A percentile compares a stretch with the other conserved stretches of the same genome.
phyloP scores from a whole-genome alignment of 1,140 invertebrate species.

The Temnothorax nylanderi region DNA sequence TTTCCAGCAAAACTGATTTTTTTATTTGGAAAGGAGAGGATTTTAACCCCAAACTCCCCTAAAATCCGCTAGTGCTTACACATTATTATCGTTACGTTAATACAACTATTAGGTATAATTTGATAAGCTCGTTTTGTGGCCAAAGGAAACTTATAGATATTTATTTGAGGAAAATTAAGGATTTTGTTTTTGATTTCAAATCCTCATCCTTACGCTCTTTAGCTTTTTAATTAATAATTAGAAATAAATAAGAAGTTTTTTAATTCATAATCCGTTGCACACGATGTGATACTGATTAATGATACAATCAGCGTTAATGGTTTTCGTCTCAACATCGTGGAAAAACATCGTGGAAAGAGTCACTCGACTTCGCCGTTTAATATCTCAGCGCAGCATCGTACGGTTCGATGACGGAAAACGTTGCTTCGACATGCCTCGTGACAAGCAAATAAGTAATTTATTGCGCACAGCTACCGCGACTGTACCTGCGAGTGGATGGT shows the following conservation, averaged over 20 bases:
- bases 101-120: not conserved
- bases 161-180: not conserved
- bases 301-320: not conserved
- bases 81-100: not conserved
- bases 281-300: not conserved
- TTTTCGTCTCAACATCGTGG: not conserved
- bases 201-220: not conserved
- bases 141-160: not conserved
- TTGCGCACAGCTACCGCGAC: conserved; percentile 44
- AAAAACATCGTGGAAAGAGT: conserved; percentile 16
- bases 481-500: not conserved
- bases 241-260: not conserved
- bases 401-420: conserved; percentile 52
- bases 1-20: too few species aligned
- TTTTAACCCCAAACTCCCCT: too few species aligned
- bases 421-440: conserved; percentile 31
- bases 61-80: too few species aligned
- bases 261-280: not conserved
- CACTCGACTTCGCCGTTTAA: conserved; percentile 32
- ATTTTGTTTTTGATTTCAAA: not conserved
- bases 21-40: too few species aligned
- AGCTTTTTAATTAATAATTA: not conserved
- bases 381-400: conserved; percentile 4
- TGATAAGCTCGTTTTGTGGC: not conserved
- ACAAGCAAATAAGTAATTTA: conserved; percentile 74